Conservation (phyloP, 2,113 vertebrate genomes). For the Tylochromis polylepis region DNA sequence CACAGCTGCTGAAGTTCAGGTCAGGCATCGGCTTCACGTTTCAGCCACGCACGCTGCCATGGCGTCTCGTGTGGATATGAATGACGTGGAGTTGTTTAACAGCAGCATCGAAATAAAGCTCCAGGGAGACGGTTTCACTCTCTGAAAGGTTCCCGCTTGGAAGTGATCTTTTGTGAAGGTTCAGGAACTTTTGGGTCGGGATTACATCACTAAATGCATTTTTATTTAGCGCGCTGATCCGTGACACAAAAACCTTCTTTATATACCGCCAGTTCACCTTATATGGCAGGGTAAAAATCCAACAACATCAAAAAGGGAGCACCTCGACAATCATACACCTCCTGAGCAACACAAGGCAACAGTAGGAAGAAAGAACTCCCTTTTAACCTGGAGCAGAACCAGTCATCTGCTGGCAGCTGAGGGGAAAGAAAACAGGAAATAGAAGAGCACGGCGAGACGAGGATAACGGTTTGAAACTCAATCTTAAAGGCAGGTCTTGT, state of each 20-base stretch:
- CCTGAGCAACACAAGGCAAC: background rate
- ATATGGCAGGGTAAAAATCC: background rate
- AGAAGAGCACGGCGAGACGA: background rate
- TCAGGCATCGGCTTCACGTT: background rate
- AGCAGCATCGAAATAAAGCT: background rate
- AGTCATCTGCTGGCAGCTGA: background rate
- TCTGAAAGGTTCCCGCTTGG: background rate
- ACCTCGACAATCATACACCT: rapidly evolving
- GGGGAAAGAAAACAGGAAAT: background rate
- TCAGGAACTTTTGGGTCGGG: background rate
- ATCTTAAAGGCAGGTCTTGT: background rate
- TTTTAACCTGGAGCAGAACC: background rate
- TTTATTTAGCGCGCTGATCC: rapidly evolving
- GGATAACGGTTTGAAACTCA: background rate
- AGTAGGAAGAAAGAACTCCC: background rate
- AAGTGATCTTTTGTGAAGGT: background rate
- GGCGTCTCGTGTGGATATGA: background rate
- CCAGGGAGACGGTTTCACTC: background rate
- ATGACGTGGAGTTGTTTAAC: background rate
- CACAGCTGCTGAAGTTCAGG: background rate
- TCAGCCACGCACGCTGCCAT: background rate
- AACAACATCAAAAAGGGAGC: background rate
- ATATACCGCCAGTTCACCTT: background rate
- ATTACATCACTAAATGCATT: background rate
- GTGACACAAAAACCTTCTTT: rapidly evolving